Evolutionary conservation across 2,888 invertebrate species (phyloP).

Genomic region (Clivina fossor): DNA sequence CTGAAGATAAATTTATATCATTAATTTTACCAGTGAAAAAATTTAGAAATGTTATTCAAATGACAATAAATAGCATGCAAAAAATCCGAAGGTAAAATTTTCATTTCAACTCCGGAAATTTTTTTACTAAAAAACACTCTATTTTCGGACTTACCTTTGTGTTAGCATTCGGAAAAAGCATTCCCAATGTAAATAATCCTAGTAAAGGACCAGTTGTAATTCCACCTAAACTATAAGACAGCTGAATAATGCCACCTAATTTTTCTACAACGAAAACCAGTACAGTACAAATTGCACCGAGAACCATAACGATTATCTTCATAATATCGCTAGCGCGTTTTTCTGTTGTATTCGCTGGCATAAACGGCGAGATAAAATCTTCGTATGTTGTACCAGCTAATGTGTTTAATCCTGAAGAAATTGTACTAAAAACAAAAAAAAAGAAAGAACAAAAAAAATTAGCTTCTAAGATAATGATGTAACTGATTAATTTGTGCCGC

Average conservation of each 20-base stretch:
- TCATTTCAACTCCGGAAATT: too few relatives aligned
- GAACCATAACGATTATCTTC: constrained; percentile 54
- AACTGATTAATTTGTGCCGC: too few relatives aligned
- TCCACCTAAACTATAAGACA: constrained; percentile 64
- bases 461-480: too few relatives aligned
- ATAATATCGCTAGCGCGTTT: constrained; percentile 60
- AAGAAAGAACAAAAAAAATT: too few relatives aligned
- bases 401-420: constrained; percentile 65
- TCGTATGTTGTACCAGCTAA: constrained; percentile 67
- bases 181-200: constrained; percentile 67
- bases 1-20: too few relatives aligned
- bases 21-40: too few relatives aligned
- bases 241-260: constrained; percentile 67
- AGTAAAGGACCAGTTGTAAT: constrained; percentile 66
- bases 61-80: too few relatives aligned
- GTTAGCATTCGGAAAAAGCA: constrained; percentile 66
- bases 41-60: too few relatives aligned
- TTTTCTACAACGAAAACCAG: constrained; percentile 66
- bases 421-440: constrained; percentile 61
- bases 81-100: too few relatives aligned
- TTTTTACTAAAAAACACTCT: too few relatives aligned
- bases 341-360: constrained; percentile 57
- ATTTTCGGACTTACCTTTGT: constrained; percentile 60
- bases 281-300: constrained; percentile 72
- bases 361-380: constrained; percentile 62